Percentiles rank a stretch among this genome's conserved stretches.
phyloP scores from a whole-genome alignment of 2,113 vertebrate genomes.

The Peromyscus leucopus region DNA sequence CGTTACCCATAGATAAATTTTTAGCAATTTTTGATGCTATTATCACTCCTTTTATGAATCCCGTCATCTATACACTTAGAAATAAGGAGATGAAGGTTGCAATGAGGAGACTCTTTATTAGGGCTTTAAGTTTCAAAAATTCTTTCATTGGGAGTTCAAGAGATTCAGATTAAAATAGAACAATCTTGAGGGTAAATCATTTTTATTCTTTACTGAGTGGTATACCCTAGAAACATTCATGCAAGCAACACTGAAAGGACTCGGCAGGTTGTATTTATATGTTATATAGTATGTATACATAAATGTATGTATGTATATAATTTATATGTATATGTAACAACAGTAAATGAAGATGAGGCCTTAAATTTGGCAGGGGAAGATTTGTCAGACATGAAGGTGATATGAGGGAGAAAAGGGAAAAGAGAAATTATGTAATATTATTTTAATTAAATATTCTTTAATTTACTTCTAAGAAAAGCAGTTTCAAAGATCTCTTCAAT shows the following conservation, averaged over 20 bases:
- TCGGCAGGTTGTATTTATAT: neutral
- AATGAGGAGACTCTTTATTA: slow-evolving; percentile 62
- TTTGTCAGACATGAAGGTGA: neutral
- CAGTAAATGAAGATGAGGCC: neutral
- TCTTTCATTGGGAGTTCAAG: neutral
- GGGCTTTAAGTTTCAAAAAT: slow-evolving; percentile 36
- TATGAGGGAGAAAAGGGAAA: neutral
- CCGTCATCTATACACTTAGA: slow-evolving; percentile 75
- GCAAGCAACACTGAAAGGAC: neutral
- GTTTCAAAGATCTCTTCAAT: neutral
- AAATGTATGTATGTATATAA: neutral
- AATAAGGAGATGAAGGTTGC: slow-evolving; percentile 75
- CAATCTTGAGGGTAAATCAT: neutral
- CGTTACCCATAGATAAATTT: slow-evolving; percentile 77
- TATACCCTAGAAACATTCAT: no score
- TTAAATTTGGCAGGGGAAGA: neutral
- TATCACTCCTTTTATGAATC: slow-evolving; percentile 76
- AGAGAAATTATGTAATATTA: neutral
- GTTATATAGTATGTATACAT: neutral
- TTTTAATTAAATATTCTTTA: neutral
- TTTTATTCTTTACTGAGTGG: neutral
- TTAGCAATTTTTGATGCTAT: slow-evolving; percentile 75
- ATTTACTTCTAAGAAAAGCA: neutral
- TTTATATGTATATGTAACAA: neutral
- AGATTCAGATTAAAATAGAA: slow-evolving; percentile 40